phyloP scores from a whole-genome alignment of 2,113 vertebrate genomes.

The Bambusicola thoracicus region DNA sequence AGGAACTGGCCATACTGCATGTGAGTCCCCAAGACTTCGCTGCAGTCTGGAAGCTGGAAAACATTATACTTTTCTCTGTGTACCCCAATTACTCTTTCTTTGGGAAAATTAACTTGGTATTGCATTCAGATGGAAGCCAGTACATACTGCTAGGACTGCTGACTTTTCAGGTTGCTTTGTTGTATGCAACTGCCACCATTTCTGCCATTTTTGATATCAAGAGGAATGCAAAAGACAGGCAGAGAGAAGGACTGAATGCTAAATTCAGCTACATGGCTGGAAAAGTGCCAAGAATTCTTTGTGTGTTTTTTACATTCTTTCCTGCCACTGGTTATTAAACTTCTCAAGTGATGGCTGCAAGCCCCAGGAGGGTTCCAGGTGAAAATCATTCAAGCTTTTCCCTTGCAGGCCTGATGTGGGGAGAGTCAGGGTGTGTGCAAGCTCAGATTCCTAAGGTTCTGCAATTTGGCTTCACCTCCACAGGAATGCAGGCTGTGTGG shows the following conservation, averaged over 20 bases:
- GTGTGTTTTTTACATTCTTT: neutral
- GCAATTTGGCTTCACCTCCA: constrained; percentile 38
- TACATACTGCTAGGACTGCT: neutral
- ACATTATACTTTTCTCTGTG: neutral
- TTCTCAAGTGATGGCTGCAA: neutral
- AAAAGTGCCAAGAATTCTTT: neutral
- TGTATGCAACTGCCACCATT: neutral
- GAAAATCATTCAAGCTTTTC: constrained; percentile 46
- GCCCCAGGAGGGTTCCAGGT: constrained; percentile 17
- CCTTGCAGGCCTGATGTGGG: neutral
- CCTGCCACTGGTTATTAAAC: neutral
- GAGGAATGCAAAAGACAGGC: neutral
- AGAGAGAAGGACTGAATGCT: neutral
- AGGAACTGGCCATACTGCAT: too few species aligned
- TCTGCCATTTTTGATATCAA: constrained; percentile 3
- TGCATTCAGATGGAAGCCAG: neutral
- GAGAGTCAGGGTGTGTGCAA: neutral
- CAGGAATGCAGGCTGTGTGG: neutral
- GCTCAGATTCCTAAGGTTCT: constrained; percentile 41
- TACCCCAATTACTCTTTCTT: neutral
- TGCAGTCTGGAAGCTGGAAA: neutral
- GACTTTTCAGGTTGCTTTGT: neutral
- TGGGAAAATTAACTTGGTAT: neutral
- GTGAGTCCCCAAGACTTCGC: neutral
- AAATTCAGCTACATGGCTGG: neutral